Evolutionary conservation across 2,797 vertebrate genomes (phyloP).

Genomic region (Rhabdomys pumilio): DNA sequence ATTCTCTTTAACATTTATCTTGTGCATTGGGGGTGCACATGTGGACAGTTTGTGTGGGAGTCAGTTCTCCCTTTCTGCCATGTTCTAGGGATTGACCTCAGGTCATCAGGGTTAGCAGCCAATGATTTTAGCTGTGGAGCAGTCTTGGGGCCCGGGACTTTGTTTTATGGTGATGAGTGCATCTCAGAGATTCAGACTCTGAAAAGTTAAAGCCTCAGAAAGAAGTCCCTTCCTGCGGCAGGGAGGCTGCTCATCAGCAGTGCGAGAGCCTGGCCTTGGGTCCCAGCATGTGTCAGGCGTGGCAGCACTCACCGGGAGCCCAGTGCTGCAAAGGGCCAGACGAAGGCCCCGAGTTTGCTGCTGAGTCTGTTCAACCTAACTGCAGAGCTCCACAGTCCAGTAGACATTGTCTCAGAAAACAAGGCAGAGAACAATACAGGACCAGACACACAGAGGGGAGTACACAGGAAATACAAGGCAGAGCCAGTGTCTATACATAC

Average conservation of each 20-base stretch:
- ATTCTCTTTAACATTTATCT: not conserved
- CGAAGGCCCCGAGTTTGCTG: no score
- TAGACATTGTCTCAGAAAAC: not conserved
- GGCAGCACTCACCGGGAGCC: not conserved
- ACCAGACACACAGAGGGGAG: not conserved
- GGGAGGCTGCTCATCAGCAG: not conserved
- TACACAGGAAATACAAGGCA: not conserved
- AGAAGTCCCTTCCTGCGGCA: not conserved
- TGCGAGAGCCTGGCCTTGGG: not conserved
- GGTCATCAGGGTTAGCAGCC: not conserved
- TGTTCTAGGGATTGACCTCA: not conserved
- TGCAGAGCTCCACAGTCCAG: not conserved
- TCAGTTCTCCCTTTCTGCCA: not conserved
- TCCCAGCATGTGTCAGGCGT: not conserved
- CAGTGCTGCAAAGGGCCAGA: not conserved
- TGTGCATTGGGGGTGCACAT: not conserved
- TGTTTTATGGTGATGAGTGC: not conserved
- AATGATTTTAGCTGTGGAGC: not conserved
- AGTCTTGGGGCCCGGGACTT: not conserved
- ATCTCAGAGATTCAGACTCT: not conserved
- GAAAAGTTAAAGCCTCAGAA: conserved; percentile 1
- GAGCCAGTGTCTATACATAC: no score
- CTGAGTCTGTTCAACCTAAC: not conserved
- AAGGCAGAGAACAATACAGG: not conserved
- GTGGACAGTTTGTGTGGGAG: not conserved